phyloP scores from a whole-genome alignment of 2,797 vertebrate genomes.

The Oreortyx pictus region DNA sequence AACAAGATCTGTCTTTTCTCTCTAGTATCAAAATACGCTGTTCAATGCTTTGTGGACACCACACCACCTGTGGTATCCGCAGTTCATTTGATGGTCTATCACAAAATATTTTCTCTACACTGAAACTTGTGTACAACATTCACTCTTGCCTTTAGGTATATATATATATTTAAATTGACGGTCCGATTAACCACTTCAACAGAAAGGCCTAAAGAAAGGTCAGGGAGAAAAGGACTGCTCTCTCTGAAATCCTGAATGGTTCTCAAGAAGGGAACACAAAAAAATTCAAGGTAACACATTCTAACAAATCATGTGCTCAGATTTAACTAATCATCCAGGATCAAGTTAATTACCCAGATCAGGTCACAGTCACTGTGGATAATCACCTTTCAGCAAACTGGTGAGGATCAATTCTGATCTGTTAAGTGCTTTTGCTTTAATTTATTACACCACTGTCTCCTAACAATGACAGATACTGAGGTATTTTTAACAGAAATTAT shows the following conservation, averaged over 20 bases:
- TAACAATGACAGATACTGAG: background rate
- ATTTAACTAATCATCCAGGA: background rate
- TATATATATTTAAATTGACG: background rate
- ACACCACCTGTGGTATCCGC: fast-evolving
- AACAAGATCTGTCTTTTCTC: background rate
- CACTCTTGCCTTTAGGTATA: background rate
- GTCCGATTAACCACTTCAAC: fast-evolving
- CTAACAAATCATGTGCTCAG: background rate
- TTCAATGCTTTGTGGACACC: background rate
- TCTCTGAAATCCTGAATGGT: background rate
- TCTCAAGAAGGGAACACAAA: background rate
- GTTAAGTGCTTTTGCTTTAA: background rate
- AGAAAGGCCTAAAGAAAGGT: background rate
- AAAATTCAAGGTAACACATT: background rate
- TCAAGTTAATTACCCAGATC: background rate
- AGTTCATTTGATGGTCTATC: background rate
- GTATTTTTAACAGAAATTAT: constrained; percentile 14
- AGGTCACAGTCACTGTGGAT: background rate
- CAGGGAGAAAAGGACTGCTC: background rate
- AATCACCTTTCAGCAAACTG: background rate
- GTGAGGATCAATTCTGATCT: background rate
- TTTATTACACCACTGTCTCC: background rate
- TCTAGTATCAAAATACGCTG: background rate
- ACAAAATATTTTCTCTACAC: background rate
- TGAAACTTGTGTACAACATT: background rate